A percentile compares a stretch with the other conserved stretches of the same genome.
Conservation (phyloP, 2,888 invertebrate genomes). For the Nowickia ferox region DNA sequence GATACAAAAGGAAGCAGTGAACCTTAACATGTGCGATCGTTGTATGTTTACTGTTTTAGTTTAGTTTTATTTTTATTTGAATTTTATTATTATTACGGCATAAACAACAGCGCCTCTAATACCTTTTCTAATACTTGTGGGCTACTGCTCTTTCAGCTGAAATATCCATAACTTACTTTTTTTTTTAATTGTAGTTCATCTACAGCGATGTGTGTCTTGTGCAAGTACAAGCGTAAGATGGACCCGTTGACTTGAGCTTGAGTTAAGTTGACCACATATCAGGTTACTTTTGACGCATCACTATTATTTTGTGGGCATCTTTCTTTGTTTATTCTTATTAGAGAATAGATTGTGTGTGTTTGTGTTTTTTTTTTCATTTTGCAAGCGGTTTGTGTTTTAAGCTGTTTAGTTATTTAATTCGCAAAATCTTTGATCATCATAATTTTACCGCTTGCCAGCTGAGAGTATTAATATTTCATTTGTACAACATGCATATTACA, state of each 20-base stretch:
- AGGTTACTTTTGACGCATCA: slow-evolving; percentile 68
- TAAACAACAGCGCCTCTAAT: slow-evolving; percentile 61
- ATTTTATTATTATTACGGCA: slow-evolving; percentile 43
- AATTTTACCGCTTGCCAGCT: slow-evolving; percentile 65
- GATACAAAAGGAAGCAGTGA: slow-evolving; percentile 61
- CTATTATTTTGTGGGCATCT: slow-evolving; percentile 51
- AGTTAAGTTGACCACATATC: slow-evolving; percentile 69
- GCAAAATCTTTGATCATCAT: slow-evolving; percentile 71
- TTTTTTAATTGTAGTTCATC: slow-evolving; percentile 14
- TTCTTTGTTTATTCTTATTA: slow-evolving; percentile 39
- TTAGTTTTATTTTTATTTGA: slow-evolving; percentile 3
- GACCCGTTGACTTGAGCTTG: slow-evolving; percentile 60
- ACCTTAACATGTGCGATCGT: slow-evolving; percentile 68
- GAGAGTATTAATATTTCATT: slow-evolving; percentile 54
- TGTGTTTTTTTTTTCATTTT: slow-evolving; percentile 17
- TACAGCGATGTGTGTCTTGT: slow-evolving; percentile 15
- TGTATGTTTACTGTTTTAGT: slow-evolving; percentile 53
- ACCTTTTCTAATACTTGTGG: slow-evolving; percentile 62
- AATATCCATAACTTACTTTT: slow-evolving; percentile 59
- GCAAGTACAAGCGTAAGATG: slow-evolving; percentile 45
- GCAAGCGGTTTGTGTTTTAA: slow-evolving; percentile 69
- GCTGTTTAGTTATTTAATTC: slow-evolving; percentile 66
- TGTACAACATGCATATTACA: slow-evolving; percentile 19
- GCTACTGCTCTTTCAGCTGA: slow-evolving; percentile 63
- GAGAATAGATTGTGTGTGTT: slow-evolving; percentile 18